Evolutionary conservation across 2,797 vertebrate genomes (phyloP).

Genomic region (Pseudopleuronectes americanus): DNA sequence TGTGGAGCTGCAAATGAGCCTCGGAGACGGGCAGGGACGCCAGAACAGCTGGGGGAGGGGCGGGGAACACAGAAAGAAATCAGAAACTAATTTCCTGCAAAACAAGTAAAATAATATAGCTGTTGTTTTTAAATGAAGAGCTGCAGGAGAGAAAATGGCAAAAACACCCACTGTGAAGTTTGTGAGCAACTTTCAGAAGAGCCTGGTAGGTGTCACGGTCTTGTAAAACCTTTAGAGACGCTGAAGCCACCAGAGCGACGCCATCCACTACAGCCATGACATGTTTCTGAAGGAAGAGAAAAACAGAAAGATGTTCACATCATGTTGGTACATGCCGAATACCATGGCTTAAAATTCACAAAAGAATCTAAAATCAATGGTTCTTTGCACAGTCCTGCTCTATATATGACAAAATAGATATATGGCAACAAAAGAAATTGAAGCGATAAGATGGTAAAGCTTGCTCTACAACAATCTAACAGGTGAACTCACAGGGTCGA

Average conservation of each 20-base stretch:
- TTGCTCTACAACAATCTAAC: not conserved
- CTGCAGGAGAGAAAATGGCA: not conserved
- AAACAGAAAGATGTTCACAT: not conserved
- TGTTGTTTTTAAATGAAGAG: not conserved
- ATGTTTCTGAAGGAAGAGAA: slow-evolving; percentile 67
- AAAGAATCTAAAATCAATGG: not conserved
- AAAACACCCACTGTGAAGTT: slow-evolving; percentile 85
- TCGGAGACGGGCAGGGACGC: slow-evolving; percentile 82
- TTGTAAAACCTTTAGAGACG: slow-evolving; percentile 87
- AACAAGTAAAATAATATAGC: not conserved
- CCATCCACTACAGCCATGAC: slow-evolving; percentile 85
- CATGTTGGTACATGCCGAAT: not conserved
- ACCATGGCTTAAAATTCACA: not conserved
- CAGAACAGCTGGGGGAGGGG: slow-evolving; percentile 56
- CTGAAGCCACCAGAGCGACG: slow-evolving; percentile 83
- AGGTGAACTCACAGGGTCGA: slow-evolving; percentile 81
- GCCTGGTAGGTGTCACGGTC: slow-evolving; percentile 82
- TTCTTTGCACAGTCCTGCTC: too few relatives aligned
- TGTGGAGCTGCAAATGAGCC: slow-evolving; percentile 70
- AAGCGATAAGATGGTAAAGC: too few relatives aligned
- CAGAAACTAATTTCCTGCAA: not conserved
- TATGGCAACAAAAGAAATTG: not conserved
- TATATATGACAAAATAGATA: not conserved
- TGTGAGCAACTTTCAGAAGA: slow-evolving; percentile 85
- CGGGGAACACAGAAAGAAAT: not conserved